Base-by-base conservation (phyloP, 2,113 vertebrate genomes). In the Hippocampus guttulatus region DNA sequence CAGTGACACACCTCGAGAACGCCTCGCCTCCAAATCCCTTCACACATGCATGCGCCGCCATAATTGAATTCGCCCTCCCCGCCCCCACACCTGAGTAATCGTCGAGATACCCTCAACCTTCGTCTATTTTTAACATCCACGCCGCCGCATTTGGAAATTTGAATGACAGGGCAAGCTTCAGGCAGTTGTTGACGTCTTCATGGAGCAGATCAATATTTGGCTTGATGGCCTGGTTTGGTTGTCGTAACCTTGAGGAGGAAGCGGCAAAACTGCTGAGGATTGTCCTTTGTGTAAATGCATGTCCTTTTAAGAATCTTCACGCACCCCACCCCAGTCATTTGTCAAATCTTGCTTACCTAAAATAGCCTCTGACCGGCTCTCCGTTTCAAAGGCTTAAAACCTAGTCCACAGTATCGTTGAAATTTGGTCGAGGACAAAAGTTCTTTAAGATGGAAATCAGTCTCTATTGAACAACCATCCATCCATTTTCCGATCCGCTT, bases 31-130 rank as follows among this genome's bases (percentile, higher is more conserved):
- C 41, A 84, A 85, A 84, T 81, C 83, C 83, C 71, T 82, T 84
- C 80, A 82, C 83, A 85, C 74, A 75, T 67, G 67, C 77, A 75
- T 78, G 80, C 64, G 47, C 78, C 69, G 60, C 65, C 70, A 79
- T 87, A 88, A 88, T 85, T 89, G 79, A 88, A 86, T 86, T 84
- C 58, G 5, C 18, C 14, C 45, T 16, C 9, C 3, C 25, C 10
- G 6, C 21, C 21, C 57, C 25, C 5, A 2, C 27, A 61, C 58
- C 75, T 65, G 61, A 65, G 69, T 81, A 77, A 80, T 78, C 64
- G 63, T 30, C 9, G 1, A 68, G 67, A 78, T 65, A 70, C 71
- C 73, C 73, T 78, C 71, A 81, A 38, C 76, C 80, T 74, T 69
- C 54, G 74, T 70, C 75, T 83, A 80, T 84, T 89, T 76, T 77